Evolutionary conservation across 2,113 vertebrate genomes (phyloP), one percentile per base, ranked within the genome.

Genomic region (Chionis minor): DNA sequence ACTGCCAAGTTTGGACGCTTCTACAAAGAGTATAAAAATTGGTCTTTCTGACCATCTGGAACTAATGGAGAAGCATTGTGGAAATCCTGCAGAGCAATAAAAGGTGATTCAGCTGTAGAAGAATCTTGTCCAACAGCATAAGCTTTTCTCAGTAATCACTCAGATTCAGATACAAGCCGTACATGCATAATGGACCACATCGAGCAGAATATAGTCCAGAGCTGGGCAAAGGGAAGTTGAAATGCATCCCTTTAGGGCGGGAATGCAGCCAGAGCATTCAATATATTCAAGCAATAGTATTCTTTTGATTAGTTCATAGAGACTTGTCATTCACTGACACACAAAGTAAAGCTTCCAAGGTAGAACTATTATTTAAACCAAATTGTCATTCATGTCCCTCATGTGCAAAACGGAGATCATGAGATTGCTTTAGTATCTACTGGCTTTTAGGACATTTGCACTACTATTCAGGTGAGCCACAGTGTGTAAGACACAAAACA

Each of bases 71-170:
- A 91, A 90, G 45, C 26, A 81, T 20, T 69, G 51, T 90, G 61
- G 47, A 94, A 95, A 92, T 88, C 47, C 52, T 86, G 33, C 63
- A 90, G 69, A 91, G 72, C 35, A 93, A 71, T 90, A 88, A 92
- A 90, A 92, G 58, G n/a, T 78, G 62, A 92, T 90, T 96, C 47
- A 54, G 28, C 59, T 45, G 56, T 27, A 78, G 61, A 86, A 81
- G 33, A 59, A 67, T 71, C 69, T 71, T 71, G 59, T 92, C 69
- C 63, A 92, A 81, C 14, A 83, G 22, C 35, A 59, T 38, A 90
- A 94, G 54, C 14, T 82, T 93, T 85, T 82, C 51, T 77, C 32
- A 80, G 24, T 80, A 93, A 93, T 81, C 67, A 81, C 35, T 66
- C 55, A 66, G 63, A 66, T 88, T 86, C 51, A 63, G 30, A 59